Evolutionary conservation across 2,888 invertebrate genomes (phyloP).

Genomic region (Drosophila putrida): DNA sequence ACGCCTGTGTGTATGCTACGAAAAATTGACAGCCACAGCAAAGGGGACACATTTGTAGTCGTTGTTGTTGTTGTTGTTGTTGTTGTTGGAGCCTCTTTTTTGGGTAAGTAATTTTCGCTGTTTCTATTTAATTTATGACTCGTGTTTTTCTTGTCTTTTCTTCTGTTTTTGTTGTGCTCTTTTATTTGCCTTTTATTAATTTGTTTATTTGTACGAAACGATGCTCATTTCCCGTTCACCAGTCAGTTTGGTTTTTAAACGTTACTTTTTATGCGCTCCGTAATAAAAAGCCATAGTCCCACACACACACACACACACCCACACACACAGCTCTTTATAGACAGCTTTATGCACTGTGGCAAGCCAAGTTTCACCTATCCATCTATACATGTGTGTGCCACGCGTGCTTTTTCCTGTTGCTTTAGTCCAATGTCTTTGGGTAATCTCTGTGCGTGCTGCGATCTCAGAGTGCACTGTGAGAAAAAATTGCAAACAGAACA

Average conservation of each 20-base stretch:
- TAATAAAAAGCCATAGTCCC: conserved; percentile 58
- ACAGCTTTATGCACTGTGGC: conserved; percentile 48
- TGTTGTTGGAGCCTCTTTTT: conserved; percentile 37
- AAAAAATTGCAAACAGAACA: neutral
- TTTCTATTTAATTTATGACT: conserved; percentile 80
- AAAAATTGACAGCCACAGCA: conserved; percentile 72
- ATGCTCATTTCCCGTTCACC: conserved; percentile 53
- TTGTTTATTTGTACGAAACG: conserved; percentile 72
- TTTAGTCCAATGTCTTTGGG: conserved; percentile 43
- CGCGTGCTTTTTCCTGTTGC: conserved; percentile 58
- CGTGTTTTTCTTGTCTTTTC: conserved; percentile 67
- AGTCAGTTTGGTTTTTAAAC: conserved; percentile 42
- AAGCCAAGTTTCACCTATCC: conserved; percentile 31
- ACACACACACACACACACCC: conserved; percentile 15
- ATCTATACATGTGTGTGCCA: conserved; percentile 15
- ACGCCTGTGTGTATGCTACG: conserved; percentile 76
- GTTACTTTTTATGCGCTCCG: conserved; percentile 60
- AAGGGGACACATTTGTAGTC: conserved; percentile 65
- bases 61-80: conserved; percentile 27
- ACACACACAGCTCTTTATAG: conserved; percentile 31
- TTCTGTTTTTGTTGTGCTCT: conserved; percentile 35
- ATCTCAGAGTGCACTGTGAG: conserved; percentile 44
- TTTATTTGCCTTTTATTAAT: conserved; percentile 78
- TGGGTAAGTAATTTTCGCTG: conserved; percentile 78
- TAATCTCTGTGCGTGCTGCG: conserved; percentile 41